A percentile compares a stretch with the other conserved stretches of the same genome.
Conservation (phyloP, 2,113 vertebrate genomes). For the Oryzias woworae region DNA sequence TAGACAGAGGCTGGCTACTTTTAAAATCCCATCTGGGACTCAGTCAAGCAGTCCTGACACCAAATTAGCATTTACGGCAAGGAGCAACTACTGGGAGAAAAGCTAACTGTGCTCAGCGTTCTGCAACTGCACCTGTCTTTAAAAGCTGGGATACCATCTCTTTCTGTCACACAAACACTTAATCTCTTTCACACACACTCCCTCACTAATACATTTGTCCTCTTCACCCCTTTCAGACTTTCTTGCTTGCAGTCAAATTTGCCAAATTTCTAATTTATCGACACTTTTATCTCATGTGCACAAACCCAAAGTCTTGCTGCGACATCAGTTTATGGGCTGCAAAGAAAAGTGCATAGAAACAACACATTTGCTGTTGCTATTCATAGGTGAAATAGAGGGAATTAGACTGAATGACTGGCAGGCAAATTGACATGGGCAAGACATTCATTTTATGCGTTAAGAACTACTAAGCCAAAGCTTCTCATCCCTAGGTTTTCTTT, state of each 20-base stretch:
- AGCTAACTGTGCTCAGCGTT: slow-evolving; percentile 64
- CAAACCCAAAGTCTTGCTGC: slow-evolving; percentile 28
- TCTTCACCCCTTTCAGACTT: slow-evolving; percentile 17
- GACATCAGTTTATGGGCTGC: slow-evolving; percentile 45
- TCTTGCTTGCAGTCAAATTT: slow-evolving; percentile 23
- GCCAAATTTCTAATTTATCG: slow-evolving; percentile 27
- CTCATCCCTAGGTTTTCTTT: slow-evolving; percentile 42
- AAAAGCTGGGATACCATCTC: slow-evolving; percentile 48
- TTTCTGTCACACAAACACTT: slow-evolving; percentile 28
- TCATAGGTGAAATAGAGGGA: slow-evolving; percentile 20
- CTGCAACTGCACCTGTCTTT: slow-evolving; percentile 66
- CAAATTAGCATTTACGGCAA: slow-evolving; percentile 72
- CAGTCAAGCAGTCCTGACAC: slow-evolving; percentile 71
- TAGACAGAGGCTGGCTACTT: slow-evolving; percentile 62
- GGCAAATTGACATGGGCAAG: slow-evolving; percentile 38
- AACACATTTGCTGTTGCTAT: slow-evolving; percentile 11
- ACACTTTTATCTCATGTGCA: slow-evolving; percentile 15
- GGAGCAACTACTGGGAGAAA: slow-evolving; percentile 69
- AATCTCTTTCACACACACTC: slow-evolving; percentile 3
- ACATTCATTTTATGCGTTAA: slow-evolving; percentile 73
- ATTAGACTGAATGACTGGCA: slow-evolving; percentile 51
- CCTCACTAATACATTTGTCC: slow-evolving; percentile 6
- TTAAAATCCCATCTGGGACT: slow-evolving; percentile 71
- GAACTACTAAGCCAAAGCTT: slow-evolving; percentile 49
- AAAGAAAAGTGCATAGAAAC: slow-evolving; percentile 23